Evolutionary conservation across 2,113 vertebrate species (phyloP).

Genomic region (Pica pica): DNA sequence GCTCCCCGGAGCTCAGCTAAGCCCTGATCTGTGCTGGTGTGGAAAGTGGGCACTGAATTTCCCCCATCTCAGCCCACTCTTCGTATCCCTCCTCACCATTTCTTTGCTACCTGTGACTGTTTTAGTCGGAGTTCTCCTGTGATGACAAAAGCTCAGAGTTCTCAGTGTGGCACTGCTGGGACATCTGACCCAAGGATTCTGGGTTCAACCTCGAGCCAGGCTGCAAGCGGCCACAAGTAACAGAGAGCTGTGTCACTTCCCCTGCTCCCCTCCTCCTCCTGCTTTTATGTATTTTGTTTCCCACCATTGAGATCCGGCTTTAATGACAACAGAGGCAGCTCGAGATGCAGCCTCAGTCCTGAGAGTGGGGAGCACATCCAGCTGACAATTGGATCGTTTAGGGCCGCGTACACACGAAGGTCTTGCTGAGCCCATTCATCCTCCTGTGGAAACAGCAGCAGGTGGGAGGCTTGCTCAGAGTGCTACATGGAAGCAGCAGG

Average conservation of each 20-base stretch:
- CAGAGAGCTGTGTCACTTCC: rapidly evolving
- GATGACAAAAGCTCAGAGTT: neutral
- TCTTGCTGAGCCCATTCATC: too few species aligned
- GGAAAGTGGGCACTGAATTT: neutral
- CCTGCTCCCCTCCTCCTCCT: too few species aligned
- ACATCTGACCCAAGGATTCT: too few species aligned
- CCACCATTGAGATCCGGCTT: neutral
- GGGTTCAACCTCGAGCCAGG: rapidly evolving
- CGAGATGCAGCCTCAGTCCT: neutral
- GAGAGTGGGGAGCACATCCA: neutral
- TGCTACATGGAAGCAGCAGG: rapidly evolving
- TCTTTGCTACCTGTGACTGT: neutral
- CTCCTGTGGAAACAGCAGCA: rapidly evolving
- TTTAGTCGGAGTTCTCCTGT: neutral
- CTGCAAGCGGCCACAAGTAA: neutral
- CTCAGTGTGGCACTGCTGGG: neutral
- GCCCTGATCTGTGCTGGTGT: neutral
- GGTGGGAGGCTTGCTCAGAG: neutral
- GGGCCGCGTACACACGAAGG: rapidly evolving
- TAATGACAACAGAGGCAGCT: neutral
- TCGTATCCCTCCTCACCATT: neutral
- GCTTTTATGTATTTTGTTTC: neutral
- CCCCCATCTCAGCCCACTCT: neutral
- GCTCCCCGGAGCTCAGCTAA: neutral
- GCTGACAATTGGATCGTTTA: neutral